Conservation (phyloP, 2,888 invertebrate genomes). For the Cremastobaeus sp. region DNA sequence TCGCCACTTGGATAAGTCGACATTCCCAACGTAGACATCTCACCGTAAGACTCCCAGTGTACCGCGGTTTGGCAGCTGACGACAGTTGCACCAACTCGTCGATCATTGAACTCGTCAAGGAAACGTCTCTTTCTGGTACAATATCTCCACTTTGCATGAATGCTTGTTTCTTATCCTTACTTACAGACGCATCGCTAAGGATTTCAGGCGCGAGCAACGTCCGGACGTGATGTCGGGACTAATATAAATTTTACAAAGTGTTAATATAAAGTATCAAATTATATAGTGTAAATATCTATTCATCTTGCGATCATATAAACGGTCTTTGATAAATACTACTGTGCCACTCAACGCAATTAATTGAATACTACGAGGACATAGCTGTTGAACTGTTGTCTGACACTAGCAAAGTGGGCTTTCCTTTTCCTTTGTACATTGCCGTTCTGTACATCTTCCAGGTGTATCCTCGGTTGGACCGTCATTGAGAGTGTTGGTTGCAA, state of each 20-base stretch:
- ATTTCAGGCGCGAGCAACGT: conserved; percentile 31
- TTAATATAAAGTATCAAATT: conserved; percentile 44
- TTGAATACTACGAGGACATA: conserved; percentile 31
- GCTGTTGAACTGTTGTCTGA: conserved; percentile 23
- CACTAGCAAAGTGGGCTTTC: conserved; percentile 29
- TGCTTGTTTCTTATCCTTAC: conserved; percentile 41
- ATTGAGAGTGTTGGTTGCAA: too few relatives aligned
- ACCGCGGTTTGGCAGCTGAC: not conserved
- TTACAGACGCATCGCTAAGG: conserved; percentile 15
- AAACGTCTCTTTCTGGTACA: conserved; percentile 32
- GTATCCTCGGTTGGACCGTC: conserved; percentile 1
- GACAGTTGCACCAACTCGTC: conserved; percentile 20
- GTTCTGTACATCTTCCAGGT: conserved; percentile 16
- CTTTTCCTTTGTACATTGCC: conserved; percentile 6
- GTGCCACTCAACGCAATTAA: conserved; percentile 50
- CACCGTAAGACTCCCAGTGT: too few relatives aligned
- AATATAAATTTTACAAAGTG: conserved; percentile 51
- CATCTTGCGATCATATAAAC: conserved; percentile 43
- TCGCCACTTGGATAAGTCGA: too few relatives aligned
- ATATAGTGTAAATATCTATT: conserved; percentile 57
- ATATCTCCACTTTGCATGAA: conserved; percentile 29
- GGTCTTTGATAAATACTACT: conserved; percentile 56
- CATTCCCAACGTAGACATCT: too few relatives aligned
- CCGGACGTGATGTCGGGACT: conserved; percentile 31
- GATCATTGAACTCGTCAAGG: conserved; percentile 39